A percentile compares a stretch with the other conserved stretches of the same genome.
Evolutionary conservation across 2,888 invertebrate species (phyloP).

Genomic region (Tolmerus cingulatus): DNA sequence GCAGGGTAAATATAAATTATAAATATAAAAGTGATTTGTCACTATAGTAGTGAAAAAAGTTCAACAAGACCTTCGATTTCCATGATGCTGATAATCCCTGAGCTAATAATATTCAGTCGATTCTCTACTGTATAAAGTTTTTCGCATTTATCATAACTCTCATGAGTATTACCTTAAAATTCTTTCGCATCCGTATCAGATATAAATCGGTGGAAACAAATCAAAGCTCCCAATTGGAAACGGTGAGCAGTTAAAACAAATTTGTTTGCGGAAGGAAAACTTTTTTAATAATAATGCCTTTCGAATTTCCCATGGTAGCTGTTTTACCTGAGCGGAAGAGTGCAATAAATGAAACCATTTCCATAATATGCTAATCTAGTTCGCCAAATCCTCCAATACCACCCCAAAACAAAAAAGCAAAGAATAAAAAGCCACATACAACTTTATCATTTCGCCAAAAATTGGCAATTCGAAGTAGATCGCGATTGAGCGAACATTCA

Average conservation of each 20-base stretch:
- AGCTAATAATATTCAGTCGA: background rate
- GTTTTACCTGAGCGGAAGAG: background rate
- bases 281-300: background rate
- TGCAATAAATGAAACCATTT: background rate
- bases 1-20: too few species aligned
- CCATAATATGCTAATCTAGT: background rate
- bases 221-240: background rate
- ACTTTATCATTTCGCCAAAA: background rate
- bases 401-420: background rate
- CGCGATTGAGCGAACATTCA: background rate
- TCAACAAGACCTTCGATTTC: background rate
- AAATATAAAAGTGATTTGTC: too few species aligned
- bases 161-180: background rate
- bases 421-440: background rate
- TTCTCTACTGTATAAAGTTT: background rate
- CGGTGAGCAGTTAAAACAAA: background rate
- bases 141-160: background rate
- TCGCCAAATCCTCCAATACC: background rate
- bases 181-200: background rate
- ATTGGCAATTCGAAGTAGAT: background rate
- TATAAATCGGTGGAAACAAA: background rate
- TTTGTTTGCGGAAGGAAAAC: background rate
- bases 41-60: too few species aligned
- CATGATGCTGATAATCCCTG: background rate
- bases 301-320: background rate